Conservation (phyloP, 2,113 vertebrate species). For the Chroicocephalus ridibundus region DNA sequence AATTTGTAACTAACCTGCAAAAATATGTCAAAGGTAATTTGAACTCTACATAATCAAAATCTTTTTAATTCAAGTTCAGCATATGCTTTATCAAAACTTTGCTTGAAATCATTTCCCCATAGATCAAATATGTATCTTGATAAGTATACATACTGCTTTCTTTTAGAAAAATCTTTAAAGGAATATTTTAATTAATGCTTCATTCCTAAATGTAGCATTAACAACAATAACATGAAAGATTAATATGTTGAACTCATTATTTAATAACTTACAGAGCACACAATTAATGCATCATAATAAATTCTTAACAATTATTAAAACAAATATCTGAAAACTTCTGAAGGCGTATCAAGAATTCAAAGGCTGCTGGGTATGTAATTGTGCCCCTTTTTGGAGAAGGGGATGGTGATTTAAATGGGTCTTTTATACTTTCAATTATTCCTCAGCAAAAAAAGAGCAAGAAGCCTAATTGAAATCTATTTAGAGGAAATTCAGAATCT, state of each 20-base stretch:
- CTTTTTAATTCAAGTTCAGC: constrained; percentile 68
- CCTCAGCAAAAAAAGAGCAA: constrained; percentile 15
- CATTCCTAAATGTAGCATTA: constrained; percentile 43
- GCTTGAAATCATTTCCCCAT: constrained; percentile 45
- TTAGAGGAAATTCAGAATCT: constrained; percentile 68
- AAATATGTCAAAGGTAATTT: constrained; percentile 74
- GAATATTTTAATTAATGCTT: constrained; percentile 46
- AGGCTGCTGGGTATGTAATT: constrained; percentile 16
- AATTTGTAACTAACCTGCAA: constrained; percentile 74
- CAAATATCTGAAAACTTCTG: constrained; percentile 59
- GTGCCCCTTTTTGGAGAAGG: not conserved
- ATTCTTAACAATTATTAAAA: constrained; percentile 51
- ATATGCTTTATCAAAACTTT: constrained; percentile 66
- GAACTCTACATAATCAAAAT: constrained; percentile 70
- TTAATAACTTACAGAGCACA: constrained; percentile 54
- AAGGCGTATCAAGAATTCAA: constrained; percentile 45
- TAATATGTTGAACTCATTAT: constrained; percentile 49
- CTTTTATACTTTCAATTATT: constrained; percentile 56
- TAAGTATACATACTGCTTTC: not conserved
- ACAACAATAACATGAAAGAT: constrained; percentile 67
- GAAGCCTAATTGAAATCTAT: constrained; percentile 67
- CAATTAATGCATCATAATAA: constrained; percentile 67
- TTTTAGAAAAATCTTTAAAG: constrained; percentile 34
- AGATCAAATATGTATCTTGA: constrained; percentile 32
- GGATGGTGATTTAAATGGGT: not conserved